These are phyloP conservation scores for Automeris io DNA, from an alignment of 2,888 invertebrate species.

Conservation along the genomic window DNA sequence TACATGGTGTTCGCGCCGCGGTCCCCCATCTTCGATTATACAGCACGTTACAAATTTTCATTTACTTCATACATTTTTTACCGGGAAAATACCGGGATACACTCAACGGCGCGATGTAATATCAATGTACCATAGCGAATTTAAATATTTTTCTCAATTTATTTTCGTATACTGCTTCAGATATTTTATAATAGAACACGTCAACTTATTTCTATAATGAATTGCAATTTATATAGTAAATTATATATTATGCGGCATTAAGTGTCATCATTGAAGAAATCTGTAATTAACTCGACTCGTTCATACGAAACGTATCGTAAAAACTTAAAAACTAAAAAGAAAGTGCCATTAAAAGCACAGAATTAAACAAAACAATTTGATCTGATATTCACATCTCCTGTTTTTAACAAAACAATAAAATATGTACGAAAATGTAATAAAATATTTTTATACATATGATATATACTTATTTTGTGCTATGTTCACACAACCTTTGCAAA, in stretches of 20 bases:
- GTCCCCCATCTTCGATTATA: constrained; percentile 25
- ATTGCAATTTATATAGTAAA: too few relatives aligned
- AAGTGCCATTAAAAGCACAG: constrained; percentile 63
- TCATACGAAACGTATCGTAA: constrained; percentile 25
- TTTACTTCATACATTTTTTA: constrained; percentile 9
- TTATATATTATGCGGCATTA: constrained; percentile 25
- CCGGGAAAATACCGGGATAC: constrained; percentile 7
- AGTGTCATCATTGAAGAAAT: neutral
- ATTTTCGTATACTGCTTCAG: constrained; percentile 74
- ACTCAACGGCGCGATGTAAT: constrained; percentile 42
- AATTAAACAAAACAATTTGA: constrained; percentile 47
- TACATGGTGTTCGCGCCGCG: constrained; percentile 65
- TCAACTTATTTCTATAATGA: constrained; percentile 57
- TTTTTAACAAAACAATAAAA: constrained; percentile 4
- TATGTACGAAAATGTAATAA: constrained; percentile 7
- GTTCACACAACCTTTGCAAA: constrained; percentile 56
- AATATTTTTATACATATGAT: constrained; percentile 13
- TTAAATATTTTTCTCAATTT: constrained; percentile 45
- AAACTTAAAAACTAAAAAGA: constrained; percentile 37
- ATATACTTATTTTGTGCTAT: constrained; percentile 28
- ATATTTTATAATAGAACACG: constrained; percentile 74
- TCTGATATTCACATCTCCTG: constrained; percentile 60
- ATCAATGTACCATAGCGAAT: constrained; percentile 48
- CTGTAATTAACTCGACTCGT: constrained; percentile 14
- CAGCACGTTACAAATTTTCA: constrained; percentile 10